Conservation (phyloP, 53 echinoderm and acorn worm species). For the Zoroaster sp. region DNA sequence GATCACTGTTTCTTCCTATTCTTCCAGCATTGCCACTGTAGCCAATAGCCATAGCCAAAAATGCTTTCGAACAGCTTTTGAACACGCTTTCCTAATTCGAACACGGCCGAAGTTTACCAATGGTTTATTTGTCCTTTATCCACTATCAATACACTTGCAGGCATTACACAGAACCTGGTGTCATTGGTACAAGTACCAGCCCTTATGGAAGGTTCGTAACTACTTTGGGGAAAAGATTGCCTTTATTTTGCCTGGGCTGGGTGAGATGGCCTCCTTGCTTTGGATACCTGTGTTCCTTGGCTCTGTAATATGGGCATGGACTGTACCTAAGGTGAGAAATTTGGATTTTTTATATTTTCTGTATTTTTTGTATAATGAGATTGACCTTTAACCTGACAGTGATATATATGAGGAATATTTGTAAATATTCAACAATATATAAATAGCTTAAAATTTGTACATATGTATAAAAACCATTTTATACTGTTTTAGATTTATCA, state of each 20-base stretch:
- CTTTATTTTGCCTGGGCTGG: constrained; percentile 98
- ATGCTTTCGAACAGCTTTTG: no score
- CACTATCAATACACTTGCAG: constrained; percentile 30
- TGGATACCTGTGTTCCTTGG: constrained; percentile 94
- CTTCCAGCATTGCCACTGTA: no score
- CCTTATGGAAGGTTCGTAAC: constrained; percentile 96
- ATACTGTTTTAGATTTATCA: no score
- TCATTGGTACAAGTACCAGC: constrained; percentile 76
- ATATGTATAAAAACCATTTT: no score
- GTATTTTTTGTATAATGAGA: no score
- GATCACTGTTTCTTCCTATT: no score
- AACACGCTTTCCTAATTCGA: no score
- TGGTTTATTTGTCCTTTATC: neutral
- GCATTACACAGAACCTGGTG: constrained; percentile 89
- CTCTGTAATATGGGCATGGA: constrained; percentile 85
- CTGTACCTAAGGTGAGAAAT: constrained; percentile 82
- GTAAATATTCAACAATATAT: no score
- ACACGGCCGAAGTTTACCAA: neutral
- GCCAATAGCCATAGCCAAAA: neutral
- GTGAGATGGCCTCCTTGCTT: constrained; percentile 76
- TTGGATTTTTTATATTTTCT: no score
- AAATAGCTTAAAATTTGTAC: no score
- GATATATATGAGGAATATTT: no score
- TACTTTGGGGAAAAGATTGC: constrained; percentile 98
- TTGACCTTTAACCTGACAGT: no score